phyloP scores from a whole-genome alignment of 2,888 invertebrate species.

The Polyommatus iphigenia region DNA sequence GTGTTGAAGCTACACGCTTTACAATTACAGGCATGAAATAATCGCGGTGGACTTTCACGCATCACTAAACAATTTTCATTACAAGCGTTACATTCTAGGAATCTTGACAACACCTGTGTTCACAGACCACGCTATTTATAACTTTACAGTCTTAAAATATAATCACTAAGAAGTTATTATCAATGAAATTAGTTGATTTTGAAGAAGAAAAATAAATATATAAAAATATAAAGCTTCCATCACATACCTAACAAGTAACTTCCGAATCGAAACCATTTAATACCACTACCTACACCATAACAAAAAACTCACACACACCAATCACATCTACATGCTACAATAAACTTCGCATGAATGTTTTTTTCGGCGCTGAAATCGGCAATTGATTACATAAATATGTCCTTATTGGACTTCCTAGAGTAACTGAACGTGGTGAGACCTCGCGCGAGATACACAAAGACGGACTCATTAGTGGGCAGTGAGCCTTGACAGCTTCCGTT shows the following conservation, averaged over 20 bases:
- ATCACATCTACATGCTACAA: background rate
- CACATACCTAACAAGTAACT: background rate
- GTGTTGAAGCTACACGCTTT: background rate
- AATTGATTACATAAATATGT: slow-evolving; percentile 19
- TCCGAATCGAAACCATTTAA: background rate
- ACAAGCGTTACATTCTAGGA: slow-evolving; percentile 20
- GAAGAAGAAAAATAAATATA: background rate
- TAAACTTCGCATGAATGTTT: background rate
- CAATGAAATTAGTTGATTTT: background rate
- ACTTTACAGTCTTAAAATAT: background rate
- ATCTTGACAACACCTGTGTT: slow-evolving; percentile 4
- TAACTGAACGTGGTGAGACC: slow-evolving; percentile 35
- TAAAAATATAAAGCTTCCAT: background rate
- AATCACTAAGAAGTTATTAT: background rate
- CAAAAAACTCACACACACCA: background rate
- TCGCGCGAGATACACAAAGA: slow-evolving; percentile 38
- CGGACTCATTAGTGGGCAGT: slow-evolving; percentile 47
- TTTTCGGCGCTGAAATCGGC: slow-evolving; percentile 30
- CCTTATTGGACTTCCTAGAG: slow-evolving; percentile 28
- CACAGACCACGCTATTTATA: slow-evolving; percentile 15
- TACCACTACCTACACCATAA: background rate
- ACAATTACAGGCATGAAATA: background rate
- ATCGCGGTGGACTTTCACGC: background rate
- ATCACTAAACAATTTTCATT: slow-evolving; percentile 21
- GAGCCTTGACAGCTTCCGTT: slow-evolving; percentile 60